Percentiles rank a stretch among this genome's conserved stretches.
phyloP scores from a whole-genome alignment of 2,888 invertebrate species.

The Erebia epiphron region DNA sequence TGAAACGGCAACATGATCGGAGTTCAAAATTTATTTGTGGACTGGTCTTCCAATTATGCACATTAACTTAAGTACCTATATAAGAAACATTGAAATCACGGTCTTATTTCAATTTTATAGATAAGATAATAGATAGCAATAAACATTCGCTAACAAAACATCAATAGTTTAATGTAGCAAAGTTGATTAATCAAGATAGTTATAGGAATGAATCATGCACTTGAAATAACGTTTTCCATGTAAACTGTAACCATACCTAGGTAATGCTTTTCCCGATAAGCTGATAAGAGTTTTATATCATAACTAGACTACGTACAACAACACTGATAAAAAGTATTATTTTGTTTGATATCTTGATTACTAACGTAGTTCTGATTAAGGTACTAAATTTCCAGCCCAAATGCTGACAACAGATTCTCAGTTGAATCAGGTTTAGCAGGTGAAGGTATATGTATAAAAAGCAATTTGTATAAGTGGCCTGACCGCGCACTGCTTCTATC shows the following conservation, averaged over 20 bases:
- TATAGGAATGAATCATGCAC: constrained; percentile 18
- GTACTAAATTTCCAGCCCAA: background rate
- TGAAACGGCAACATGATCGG: background rate
- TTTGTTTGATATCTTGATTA: background rate
- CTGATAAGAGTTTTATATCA: constrained; percentile 21
- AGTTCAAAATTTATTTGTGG: background rate
- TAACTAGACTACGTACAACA: constrained; percentile 6
- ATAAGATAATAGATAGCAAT: background rate
- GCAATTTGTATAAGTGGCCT: too few relatives aligned
- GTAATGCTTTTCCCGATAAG: constrained; percentile 22
- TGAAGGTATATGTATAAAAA: too few relatives aligned
- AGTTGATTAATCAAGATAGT: constrained; percentile 1
- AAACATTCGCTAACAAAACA: background rate
- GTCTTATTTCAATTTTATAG: background rate
- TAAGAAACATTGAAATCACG: background rate
- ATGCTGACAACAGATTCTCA: too few relatives aligned
- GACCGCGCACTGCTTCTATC: too few relatives aligned
- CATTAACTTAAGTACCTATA: background rate
- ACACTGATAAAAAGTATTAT: background rate
- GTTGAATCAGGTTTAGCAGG: too few relatives aligned
- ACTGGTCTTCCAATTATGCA: background rate
- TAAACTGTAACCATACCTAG: constrained; percentile 11
- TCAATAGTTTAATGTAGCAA: too few relatives aligned
- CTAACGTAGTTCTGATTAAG: background rate
- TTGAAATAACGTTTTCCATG: constrained; percentile 25